phyloP scores from a whole-genome alignment of 2,113 vertebrate genomes.

The Lasiurus cinereus region DNA sequence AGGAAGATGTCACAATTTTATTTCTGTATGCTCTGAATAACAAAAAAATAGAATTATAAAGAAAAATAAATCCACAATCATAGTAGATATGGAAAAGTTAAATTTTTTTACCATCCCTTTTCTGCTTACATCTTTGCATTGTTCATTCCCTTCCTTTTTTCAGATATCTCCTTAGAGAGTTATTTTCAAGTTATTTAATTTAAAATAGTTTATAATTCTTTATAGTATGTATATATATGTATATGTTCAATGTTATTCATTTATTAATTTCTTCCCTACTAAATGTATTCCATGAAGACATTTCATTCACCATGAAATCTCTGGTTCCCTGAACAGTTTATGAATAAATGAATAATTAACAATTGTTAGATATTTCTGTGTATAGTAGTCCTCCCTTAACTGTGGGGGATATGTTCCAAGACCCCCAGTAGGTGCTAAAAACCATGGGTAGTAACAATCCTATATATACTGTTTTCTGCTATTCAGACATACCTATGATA shows the following conservation, averaged over 20 bases:
- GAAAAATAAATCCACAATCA: neutral
- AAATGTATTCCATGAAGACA: neutral
- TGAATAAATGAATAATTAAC: slow-evolving; percentile 16
- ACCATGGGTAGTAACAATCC: neutral
- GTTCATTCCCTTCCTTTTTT: neutral
- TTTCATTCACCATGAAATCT: neutral
- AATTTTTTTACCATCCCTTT: neutral
- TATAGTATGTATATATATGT: neutral
- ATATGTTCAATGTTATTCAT: neutral
- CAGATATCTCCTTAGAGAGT: neutral
- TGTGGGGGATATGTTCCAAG: neutral
- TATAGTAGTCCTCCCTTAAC: neutral
- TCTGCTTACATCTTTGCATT: neutral
- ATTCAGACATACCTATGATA: neutral
- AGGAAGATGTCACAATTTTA: slow-evolving; percentile 24
- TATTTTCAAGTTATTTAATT: slow-evolving; percentile 43
- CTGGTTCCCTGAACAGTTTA: neutral
- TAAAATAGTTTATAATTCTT: neutral
- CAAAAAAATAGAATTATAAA: neutral
- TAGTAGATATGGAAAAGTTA: neutral
- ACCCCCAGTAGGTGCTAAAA: neutral
- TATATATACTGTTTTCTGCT: neutral
- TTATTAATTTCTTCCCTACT: slow-evolving; percentile 4
- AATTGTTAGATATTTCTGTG: neutral
- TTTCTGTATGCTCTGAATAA: neutral